phyloP scores from a whole-genome alignment of 2,113 vertebrate species.

The Dipodomys merriami region DNA sequence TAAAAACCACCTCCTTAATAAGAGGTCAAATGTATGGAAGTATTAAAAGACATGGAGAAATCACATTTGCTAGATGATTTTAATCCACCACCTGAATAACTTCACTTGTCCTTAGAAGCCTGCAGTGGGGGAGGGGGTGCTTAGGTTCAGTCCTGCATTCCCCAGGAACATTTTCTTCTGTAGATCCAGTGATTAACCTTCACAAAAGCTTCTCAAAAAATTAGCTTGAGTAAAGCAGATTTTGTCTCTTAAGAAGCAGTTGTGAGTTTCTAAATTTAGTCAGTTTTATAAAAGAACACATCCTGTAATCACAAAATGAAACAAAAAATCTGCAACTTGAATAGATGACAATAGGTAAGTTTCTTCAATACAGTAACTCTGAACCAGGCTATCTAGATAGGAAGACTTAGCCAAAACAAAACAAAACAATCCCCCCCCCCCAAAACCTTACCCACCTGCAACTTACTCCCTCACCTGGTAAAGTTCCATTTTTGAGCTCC shows the following conservation, averaged over 20 bases:
- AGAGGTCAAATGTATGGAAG: not conserved
- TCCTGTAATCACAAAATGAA: not conserved
- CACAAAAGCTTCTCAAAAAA: conserved; percentile 24
- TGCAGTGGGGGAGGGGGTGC: not conserved
- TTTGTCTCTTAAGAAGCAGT: conserved; percentile 47
- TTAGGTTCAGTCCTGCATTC: not conserved
- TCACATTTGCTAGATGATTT: conserved; percentile 6
- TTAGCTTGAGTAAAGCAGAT: conserved; percentile 21
- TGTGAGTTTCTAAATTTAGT: conserved; percentile 52
- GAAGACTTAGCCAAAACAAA: not conserved
- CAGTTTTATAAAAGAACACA: conserved; percentile 3
- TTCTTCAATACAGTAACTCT: conserved; percentile 22
- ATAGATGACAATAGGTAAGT: conserved; percentile 1
- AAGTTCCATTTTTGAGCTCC: not conserved
- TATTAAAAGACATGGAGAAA: not conserved
- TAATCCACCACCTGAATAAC: not conserved
- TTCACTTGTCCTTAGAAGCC: not conserved
- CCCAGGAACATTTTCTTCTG: conserved; percentile 13
- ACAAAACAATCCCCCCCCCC: too few species aligned
- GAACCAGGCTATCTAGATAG: not conserved
- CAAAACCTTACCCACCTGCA: not conserved
- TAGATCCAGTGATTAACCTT: conserved; percentile 20
- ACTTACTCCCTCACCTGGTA: not conserved
- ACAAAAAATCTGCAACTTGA: not conserved
- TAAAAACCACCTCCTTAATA: not conserved